Evolutionary conservation across 2,113 vertebrate genomes (phyloP), one percentile per base, ranked within the genome.

Genomic region (Chionomys nivalis): DNA sequence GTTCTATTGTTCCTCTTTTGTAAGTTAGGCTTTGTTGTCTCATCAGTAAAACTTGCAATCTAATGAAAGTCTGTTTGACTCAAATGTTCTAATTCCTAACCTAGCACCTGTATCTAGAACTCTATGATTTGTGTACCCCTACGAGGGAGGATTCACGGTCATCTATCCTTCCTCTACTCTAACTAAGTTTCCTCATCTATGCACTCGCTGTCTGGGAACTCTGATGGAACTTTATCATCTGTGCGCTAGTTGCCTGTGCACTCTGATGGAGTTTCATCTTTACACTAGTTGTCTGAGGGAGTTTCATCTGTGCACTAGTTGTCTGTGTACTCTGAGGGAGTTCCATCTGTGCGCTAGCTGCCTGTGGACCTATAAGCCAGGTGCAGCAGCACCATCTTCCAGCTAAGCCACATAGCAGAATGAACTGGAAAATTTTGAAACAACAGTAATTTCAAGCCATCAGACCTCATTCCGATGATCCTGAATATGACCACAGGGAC

Each of bases 61-160:
- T 72, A 33, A 96, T 79, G 77, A 26, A 85, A 39, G 42, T 82
- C 42, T 19, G 88, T 93, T 68, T 36, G 79, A 19, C 24, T 78
- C 52, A 44, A 70, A 93, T 24, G n/a, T 61, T 78, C 52, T 72
- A 83, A 95, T 91, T 95, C 52, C 65, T 88, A 58, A 77, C 16
- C 58, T 28, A 55, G 23, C 49, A 49, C 65, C 36, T 91, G 68
- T 17, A 61, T 70, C 63, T 83, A 58, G 77, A 87, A 70, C 63
- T 68, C 70, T 49, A 26, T 21, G 47, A 70, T 89, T 93, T 36
- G 42, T 72, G 16, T 63, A 63, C 26, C 63, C 81, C 0, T 16
- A 6, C 76, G 66, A 89, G 14, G 94, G 61, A 72, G 5, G 13
- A 17, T 55, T 28, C 79, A 10, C 47, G 49, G 70, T 63, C 81